Evolutionary conservation across 2,797 vertebrate species (phyloP).

Genomic region (Mormyrops boulengeri): DNA sequence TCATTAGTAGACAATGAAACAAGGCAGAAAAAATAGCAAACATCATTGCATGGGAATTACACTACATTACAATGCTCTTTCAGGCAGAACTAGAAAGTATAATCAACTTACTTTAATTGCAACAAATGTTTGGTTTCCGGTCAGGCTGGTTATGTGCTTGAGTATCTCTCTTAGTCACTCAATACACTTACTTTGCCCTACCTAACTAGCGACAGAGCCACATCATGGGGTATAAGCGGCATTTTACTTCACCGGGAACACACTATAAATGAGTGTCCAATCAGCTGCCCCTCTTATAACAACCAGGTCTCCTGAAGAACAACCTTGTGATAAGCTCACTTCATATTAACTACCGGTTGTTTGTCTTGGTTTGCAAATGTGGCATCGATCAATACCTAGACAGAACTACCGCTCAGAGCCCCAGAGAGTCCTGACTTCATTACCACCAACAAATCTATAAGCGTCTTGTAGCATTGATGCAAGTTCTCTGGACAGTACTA

Average conservation of each 20-base stretch:
- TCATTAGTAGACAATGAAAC: neutral
- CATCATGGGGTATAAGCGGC: neutral
- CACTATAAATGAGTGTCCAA: neutral
- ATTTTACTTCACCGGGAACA: neutral
- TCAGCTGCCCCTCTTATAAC: neutral
- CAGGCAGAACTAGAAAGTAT: neutral
- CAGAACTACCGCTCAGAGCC: neutral
- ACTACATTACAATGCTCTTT: neutral
- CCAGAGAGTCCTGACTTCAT: neutral
- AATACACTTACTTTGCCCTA: neutral
- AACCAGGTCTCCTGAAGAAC: neutral
- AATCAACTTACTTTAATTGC: neutral
- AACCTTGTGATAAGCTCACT: neutral
- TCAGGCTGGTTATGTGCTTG: neutral
- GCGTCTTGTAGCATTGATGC: neutral
- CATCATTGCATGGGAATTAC: neutral
- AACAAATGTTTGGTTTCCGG: neutral
- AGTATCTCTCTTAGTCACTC: neutral
- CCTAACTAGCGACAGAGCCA: neutral
- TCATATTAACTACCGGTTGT: neutral
- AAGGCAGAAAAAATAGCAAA: neutral
- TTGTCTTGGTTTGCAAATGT: neutral
- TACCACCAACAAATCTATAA: neutral
- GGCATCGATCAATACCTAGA: neutral
- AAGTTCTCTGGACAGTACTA: neutral